These are phyloP conservation scores for Malurus alboscapulatus DNA, from an alignment of 2,113 vertebrate genomes.

Conservation along the genomic window DNA sequence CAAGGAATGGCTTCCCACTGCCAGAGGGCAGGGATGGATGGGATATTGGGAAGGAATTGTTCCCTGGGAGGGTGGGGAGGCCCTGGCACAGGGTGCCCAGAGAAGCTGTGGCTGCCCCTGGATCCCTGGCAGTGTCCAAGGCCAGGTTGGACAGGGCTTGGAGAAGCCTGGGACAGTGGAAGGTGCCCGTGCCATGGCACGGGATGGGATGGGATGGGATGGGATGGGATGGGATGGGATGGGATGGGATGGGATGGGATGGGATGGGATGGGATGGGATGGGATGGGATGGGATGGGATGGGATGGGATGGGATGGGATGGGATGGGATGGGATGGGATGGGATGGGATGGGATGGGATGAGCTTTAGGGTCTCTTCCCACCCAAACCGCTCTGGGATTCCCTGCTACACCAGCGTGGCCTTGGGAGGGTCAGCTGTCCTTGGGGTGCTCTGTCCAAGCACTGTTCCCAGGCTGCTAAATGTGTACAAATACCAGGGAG, in stretches of 20 bases:
- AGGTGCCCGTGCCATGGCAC: not conserved
- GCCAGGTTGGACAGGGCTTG: fast-evolving
- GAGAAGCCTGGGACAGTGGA: fast-evolving
- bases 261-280: fast-evolving
- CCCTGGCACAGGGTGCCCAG: not conserved
- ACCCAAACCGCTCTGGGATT: not conserved
- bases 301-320: fast-evolving
- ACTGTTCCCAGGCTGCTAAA: not conserved
- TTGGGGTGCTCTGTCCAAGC: not conserved
- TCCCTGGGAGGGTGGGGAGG: not conserved
- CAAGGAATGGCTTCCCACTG: not conserved
- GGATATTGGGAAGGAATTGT: not conserved
- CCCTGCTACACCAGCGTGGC: not conserved
- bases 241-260: fast-evolving
- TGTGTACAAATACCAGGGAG: not conserved
- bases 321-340: fast-evolving
- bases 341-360: fast-evolving
- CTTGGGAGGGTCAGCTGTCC: fast-evolving
- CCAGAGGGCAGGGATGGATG: not conserved
- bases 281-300: fast-evolving
- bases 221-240: fast-evolving
- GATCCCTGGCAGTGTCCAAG: not conserved
- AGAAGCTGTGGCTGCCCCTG: not conserved
- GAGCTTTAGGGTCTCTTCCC: not conserved
- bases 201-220: fast-evolving